phyloP scores from a whole-genome alignment of 2,888 invertebrate genomes.

The Minunthozetes semirufus region DNA sequence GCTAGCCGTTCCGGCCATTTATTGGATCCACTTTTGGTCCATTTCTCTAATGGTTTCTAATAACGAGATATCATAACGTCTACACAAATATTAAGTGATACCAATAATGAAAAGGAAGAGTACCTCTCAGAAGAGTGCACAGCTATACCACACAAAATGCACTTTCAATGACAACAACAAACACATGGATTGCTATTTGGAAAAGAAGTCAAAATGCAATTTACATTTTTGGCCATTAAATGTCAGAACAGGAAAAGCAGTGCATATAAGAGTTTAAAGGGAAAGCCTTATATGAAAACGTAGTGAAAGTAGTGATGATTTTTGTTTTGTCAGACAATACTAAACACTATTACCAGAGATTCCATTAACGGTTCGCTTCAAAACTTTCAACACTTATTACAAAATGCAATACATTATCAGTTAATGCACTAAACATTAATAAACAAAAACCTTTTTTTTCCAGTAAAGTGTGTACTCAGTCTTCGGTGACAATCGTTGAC shows the following conservation, averaged over 20 bases:
- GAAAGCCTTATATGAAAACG: background rate
- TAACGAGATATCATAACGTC: constrained; percentile 12
- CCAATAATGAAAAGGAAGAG: constrained; percentile 17
- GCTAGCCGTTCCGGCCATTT: constrained; percentile 27
- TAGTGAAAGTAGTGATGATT: constrained; percentile 6
- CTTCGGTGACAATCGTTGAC: background rate
- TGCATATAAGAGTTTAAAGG: too few relatives aligned
- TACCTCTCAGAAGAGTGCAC: background rate
- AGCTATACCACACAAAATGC: background rate
- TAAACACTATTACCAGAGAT: constrained; percentile 10
- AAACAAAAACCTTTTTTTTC: constrained; percentile 13
- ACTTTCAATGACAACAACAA: background rate
- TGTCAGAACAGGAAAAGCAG: constrained; percentile 8
- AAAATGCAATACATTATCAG: constrained; percentile 23
- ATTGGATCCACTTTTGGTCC: constrained; percentile 31
- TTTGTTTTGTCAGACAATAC: constrained; percentile 17
- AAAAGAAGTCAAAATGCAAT: constrained; percentile 21
- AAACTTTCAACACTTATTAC: constrained; percentile 29
- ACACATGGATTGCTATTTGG: background rate
- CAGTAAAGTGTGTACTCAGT: background rate
- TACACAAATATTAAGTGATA: constrained; percentile 26
- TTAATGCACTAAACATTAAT: constrained; percentile 28
- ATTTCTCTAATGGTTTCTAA: constrained; percentile 4
- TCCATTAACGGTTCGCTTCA: constrained; percentile 24
- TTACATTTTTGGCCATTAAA: constrained; percentile 31